These are phyloP conservation scores for Gymnocheta viridis DNA, from an alignment of 2,888 invertebrate genomes.

Conservation along the genomic window DNA sequence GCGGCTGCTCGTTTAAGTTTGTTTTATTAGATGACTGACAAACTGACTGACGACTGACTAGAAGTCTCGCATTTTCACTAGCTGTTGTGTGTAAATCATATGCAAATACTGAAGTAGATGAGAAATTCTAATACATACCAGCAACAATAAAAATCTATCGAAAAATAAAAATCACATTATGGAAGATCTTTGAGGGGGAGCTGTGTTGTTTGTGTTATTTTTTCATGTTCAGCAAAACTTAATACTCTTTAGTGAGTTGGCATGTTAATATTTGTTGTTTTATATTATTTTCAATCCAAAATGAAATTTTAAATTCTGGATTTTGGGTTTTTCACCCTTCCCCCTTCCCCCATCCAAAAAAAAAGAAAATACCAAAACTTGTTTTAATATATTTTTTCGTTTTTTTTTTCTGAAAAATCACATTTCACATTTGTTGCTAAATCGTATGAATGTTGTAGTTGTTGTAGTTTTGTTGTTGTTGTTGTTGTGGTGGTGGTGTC, in stretches of 20 bases:
- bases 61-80: conserved; percentile 8
- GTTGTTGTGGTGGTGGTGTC: conserved; percentile 28
- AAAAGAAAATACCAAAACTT: conserved; percentile 69
- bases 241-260: conserved; percentile 16
- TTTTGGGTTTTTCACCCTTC: conserved; percentile 39
- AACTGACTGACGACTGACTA: not conserved
- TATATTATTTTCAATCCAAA: conserved; percentile 43
- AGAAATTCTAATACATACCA: conserved; percentile 53
- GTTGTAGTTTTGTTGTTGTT: not conserved
- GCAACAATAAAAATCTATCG: conserved; percentile 29
- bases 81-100: conserved; percentile 62
- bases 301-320: conserved; percentile 55
- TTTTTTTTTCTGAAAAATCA: conserved; percentile 67
- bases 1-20: not conserved
- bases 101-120: conserved; percentile 67
- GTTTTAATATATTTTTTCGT: conserved; percentile 47
- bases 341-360: conserved; percentile 30
- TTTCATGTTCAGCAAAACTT: conserved; percentile 6
- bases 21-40: not conserved
- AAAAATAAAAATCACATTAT: conserved; percentile 29
- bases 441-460: not conserved
- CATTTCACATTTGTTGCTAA: conserved; percentile 62
- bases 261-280: conserved; percentile 31
- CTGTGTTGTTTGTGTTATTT: not conserved
- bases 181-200: conserved; percentile 56